Evolutionary conservation across 2,888 invertebrate genomes (phyloP), one percentile per base, ranked within the genome.

Genomic region (Andrena praecox): DNA sequence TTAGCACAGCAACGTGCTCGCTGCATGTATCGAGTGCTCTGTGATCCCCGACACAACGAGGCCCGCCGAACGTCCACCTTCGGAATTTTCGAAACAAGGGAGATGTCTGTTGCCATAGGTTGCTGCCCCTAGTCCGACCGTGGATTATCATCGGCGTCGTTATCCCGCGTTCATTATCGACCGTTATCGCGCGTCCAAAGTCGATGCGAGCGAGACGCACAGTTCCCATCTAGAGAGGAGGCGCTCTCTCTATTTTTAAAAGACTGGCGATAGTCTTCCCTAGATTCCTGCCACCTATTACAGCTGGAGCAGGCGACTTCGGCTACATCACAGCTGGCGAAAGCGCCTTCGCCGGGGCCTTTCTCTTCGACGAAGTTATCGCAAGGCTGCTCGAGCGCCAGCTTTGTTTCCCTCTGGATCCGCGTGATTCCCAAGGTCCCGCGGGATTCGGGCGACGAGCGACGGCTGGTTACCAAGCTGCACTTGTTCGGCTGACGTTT

Each of bases 311-410:
- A 42, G 42, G 1, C 62, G 82, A 69, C 77, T 60, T 63, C 29
- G 62, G 69, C 72, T 54, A 35, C 75, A 76, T 42, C 42, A 69
- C 72, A 69, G 60, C 76, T 31, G 76, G 86, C 82, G 87, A 88
- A 88, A 88, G 87, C 86, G 87, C 64, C 52, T 87, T 62, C 48
- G 56, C 66, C 66, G 60, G 60, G 42, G 85, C 88, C 87, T 88
- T 88, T 88, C 87, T 88, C 87, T 78, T 85, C 76, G 76, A 72
- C 73, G 77, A 78, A 70, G 84, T 88, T 82, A 80, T 86, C 80
- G 42, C 42, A 80, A 80, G 59, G 74, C 56, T 59, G 75, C 48
- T 42, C 62, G 29, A 73, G 10, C 67, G 20, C 16, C n/a, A 48
- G 52, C 33, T 66, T 59, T 60, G 50, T 68, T 79, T 82, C 60